Conservation (phyloP, 2,888 invertebrate genomes). For the Torymus tubicola region DNA sequence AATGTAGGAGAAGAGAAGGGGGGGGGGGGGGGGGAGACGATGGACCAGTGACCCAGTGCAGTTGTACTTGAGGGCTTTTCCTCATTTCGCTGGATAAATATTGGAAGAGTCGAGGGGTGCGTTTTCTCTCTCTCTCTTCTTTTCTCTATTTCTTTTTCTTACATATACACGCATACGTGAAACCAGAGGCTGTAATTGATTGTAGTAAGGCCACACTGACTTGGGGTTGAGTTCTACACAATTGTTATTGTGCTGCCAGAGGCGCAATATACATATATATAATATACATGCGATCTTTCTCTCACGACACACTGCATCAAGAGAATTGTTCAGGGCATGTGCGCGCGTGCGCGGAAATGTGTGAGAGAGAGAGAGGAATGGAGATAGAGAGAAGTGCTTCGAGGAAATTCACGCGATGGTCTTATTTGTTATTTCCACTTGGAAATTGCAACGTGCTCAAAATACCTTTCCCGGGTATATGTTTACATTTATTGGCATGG, state of each 20-base stretch:
- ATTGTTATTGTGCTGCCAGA: conserved; percentile 9
- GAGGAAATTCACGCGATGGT: not conserved
- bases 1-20: too few species aligned
- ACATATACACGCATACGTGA: too few species aligned
- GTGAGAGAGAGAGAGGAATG: too few species aligned
- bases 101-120: not conserved
- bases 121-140: too few species aligned
- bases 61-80: conserved; percentile 14
- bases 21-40: too few species aligned
- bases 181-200: conserved; percentile 23
- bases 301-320: not conserved
- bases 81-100: conserved; percentile 47
- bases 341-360: not conserved
- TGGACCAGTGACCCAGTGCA: conserved; percentile 1
- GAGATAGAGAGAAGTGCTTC: not conserved
- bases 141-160: too few species aligned
- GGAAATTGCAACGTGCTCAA: not conserved
- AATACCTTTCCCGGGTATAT: not conserved
- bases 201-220: not conserved
- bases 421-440: conserved; percentile 13
- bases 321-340: not conserved
- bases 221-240: not conserved
- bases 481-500: conserved; percentile 24
- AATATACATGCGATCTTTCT: not conserved
- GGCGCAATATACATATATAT: not conserved